Conservation (phyloP, 2,797 vertebrate genomes). For the Babyrousa celebensis region DNA sequence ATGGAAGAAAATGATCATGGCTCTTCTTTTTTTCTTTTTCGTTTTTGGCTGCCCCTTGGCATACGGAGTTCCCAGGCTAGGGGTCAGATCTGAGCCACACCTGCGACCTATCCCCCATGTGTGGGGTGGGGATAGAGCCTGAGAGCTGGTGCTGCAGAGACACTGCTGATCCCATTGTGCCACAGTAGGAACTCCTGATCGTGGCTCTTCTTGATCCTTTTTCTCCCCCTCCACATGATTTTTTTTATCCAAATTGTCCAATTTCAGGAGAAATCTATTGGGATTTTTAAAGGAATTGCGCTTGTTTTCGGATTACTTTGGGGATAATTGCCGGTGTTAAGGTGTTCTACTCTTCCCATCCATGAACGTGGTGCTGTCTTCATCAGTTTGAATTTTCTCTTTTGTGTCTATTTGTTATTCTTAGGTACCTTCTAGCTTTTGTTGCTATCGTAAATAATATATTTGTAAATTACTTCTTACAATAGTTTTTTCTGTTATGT, state of each 20-base stretch:
- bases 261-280: not conserved
- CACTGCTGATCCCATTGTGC: too few relatives aligned
- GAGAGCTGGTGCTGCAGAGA: too few relatives aligned
- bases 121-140: too few relatives aligned
- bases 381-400: not conserved
- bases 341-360: not conserved
- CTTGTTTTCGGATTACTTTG: not conserved
- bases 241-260: not conserved
- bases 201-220: not conserved
- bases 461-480: not conserved
- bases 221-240: not conserved
- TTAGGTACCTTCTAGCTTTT: not conserved
- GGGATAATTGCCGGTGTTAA: not conserved
- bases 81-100: too few relatives aligned
- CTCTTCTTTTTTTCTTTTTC: constrained; percentile 14
- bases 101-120: too few relatives aligned
- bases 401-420: not conserved
- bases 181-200: not conserved
- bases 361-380: not conserved
- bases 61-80: too few relatives aligned
- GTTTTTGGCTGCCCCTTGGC: not conserved
- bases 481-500: not conserved
- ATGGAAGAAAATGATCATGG: not conserved
- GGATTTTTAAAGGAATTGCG: not conserved
- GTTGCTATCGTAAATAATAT: not conserved